These are phyloP conservation scores for Progne subis DNA, from an alignment of 2,113 vertebrate species.

Conservation along the genomic window DNA sequence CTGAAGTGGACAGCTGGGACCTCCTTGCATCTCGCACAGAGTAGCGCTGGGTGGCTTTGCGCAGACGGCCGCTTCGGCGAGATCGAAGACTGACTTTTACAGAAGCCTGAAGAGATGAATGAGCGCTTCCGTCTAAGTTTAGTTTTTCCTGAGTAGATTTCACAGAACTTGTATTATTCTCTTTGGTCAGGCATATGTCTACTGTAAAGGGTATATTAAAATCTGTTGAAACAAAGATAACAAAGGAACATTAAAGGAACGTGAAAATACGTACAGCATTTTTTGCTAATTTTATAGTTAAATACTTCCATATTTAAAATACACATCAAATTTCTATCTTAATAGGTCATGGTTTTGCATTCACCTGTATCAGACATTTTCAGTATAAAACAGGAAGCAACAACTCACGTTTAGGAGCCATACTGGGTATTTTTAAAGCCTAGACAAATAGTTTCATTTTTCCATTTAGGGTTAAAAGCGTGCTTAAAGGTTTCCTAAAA, in stretches of 20 bases:
- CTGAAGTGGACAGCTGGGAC: constrained; percentile 90
- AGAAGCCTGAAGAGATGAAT: constrained; percentile 53
- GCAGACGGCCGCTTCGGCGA: constrained; percentile 78
- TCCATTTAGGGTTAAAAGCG: background rate
- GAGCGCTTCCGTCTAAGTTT: constrained; percentile 65
- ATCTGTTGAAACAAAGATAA: constrained; percentile 74
- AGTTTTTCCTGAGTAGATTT: constrained; percentile 83
- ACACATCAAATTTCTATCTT: background rate
- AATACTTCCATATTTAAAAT: background rate
- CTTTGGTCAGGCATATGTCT: constrained; percentile 82
- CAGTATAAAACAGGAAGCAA: background rate
- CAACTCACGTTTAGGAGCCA: background rate
- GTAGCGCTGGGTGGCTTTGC: constrained; percentile 84
- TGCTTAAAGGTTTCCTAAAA: background rate
- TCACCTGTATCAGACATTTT: background rate
- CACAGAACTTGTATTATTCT: constrained; percentile 71
- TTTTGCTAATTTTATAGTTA: background rate
- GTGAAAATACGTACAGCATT: background rate
- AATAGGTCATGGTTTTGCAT: background rate
- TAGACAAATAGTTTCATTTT: background rate
- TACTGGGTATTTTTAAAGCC: background rate
- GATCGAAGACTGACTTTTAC: constrained; percentile 72
- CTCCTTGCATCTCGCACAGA: constrained; percentile 87
- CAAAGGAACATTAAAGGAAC: background rate
- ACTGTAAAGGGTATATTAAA: constrained; percentile 84